Percentiles rank a stretch among this genome's conserved stretches.
Conservation (phyloP, 2,797 vertebrate species). For the Parauchenoglanis ngamensis region DNA sequence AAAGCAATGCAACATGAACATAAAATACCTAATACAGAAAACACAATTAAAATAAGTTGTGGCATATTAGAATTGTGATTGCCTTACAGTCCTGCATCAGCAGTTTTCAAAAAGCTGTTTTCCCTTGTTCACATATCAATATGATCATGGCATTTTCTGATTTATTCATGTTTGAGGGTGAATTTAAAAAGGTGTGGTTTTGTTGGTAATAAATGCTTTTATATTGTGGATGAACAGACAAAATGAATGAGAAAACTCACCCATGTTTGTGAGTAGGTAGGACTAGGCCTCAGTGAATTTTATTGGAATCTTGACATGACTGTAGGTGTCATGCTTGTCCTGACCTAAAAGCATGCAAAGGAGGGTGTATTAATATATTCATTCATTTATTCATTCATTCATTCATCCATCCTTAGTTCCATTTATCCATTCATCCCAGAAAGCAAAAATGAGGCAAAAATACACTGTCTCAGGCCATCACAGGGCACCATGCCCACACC, state of each 20-base stretch:
- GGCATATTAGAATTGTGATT: neutral
- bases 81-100: neutral
- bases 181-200: neutral
- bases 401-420: neutral
- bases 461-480: neutral
- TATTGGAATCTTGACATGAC: neutral
- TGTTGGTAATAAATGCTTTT: neutral
- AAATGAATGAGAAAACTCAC: neutral
- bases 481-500: neutral
- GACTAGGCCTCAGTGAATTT: neutral
- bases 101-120: neutral
- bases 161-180: no score
- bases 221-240: neutral
- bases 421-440: no score
- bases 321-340: no score
- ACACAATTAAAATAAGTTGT: neutral
- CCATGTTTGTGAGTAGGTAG: neutral
- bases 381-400: neutral
- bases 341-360: neutral
- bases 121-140: neutral
- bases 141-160: neutral
- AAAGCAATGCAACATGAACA: neutral
- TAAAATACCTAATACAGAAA: neutral
- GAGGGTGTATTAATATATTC: neutral
- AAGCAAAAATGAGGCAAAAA: no score